Evolutionary conservation across 2,797 vertebrate genomes (phyloP).

Genomic region (Eulemur coronatus): DNA sequence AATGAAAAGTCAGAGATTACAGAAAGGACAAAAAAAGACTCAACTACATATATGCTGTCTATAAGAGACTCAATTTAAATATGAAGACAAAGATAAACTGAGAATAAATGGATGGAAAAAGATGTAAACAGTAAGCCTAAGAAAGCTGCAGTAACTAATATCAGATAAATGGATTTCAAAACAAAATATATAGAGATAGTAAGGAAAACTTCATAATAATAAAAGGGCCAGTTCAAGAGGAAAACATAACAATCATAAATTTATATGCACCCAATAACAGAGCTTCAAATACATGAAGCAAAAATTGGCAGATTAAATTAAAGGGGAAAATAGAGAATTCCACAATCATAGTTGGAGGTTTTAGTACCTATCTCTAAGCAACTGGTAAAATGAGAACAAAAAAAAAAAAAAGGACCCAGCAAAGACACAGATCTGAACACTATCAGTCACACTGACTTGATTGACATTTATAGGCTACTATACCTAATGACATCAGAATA

Average conservation of each 20-base stretch:
- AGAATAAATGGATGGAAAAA: background rate
- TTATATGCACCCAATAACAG: background rate
- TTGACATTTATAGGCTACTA: background rate
- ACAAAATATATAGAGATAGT: background rate
- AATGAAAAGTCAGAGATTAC: background rate
- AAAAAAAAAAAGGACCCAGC: background rate
- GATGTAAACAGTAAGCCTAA: background rate
- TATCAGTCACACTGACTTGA: background rate
- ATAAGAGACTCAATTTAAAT: background rate
- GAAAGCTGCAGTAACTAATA: background rate
- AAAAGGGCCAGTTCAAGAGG: background rate
- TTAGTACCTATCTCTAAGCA: background rate
- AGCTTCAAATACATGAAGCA: background rate
- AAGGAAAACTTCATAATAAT: background rate
- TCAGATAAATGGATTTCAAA: background rate
- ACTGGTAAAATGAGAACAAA: background rate
- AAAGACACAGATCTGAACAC: background rate
- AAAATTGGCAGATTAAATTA: background rate
- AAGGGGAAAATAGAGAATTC: background rate
- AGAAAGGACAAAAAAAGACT: background rate
- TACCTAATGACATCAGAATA: background rate
- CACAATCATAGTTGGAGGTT: background rate
- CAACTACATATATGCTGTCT: background rate
- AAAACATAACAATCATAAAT: background rate
- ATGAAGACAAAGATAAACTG: background rate